These are phyloP conservation scores for Blastobasis adustella DNA, from an alignment of 2,888 invertebrate genomes.

Conservation along the genomic window DNA sequence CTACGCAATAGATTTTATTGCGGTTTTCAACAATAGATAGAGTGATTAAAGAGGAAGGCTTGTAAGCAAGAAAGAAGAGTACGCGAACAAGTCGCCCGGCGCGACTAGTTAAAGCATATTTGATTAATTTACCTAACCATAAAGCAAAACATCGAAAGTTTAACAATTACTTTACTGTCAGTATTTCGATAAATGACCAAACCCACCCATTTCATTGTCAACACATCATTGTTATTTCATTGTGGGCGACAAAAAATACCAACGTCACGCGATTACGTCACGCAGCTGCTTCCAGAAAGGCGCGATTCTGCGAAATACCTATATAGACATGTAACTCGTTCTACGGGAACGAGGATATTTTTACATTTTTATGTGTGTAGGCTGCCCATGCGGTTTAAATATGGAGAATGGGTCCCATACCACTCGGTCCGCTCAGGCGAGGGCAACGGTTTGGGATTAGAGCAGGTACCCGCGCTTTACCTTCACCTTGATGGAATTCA, in stretches of 20 bases:
- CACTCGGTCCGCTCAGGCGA: not conserved
- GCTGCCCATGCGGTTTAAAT: not conserved
- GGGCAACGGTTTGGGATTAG: constrained; percentile 6
- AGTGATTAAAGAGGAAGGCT: no score
- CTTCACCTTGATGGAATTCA: not conserved
- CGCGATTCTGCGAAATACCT: not conserved
- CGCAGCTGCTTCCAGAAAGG: not conserved
- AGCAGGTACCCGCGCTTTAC: not conserved
- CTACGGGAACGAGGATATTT: not conserved
- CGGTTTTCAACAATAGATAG: no score
- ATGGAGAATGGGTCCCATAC: not conserved
- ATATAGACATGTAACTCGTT: not conserved
- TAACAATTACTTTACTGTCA: not conserved
- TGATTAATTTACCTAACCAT: no score
- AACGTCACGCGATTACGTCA: not conserved
- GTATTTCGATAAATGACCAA: no score
- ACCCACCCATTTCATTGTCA: no score
- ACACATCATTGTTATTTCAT: no score
- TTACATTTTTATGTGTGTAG: not conserved
- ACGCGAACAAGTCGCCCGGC: no score
- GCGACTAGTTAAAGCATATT: no score
- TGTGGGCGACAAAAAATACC: not conserved
- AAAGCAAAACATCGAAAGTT: constrained; percentile 1
- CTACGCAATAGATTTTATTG: no score
- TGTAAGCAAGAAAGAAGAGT: no score